Evolutionary conservation across 2,797 vertebrate genomes (phyloP).

Genomic region (Corythornis leucogaster): DNA sequence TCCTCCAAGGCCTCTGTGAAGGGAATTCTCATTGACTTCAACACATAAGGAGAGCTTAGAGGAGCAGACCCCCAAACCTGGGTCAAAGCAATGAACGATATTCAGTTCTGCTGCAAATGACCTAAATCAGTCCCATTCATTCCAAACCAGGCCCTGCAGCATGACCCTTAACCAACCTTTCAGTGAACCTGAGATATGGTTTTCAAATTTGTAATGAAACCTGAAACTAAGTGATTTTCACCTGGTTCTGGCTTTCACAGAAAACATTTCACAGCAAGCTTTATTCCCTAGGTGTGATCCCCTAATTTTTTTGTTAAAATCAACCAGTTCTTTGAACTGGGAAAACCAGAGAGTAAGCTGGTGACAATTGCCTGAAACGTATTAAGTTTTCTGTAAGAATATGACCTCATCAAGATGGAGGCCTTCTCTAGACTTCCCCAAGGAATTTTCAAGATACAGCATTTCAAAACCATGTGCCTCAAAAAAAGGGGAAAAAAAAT

Average conservation of each 20-base stretch:
- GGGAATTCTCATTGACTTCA: slow-evolving; percentile 50
- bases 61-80: slow-evolving; percentile 43
- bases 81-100: slow-evolving; percentile 62
- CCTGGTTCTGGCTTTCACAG: slow-evolving; percentile 62
- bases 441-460: background rate
- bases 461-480: background rate
- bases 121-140: slow-evolving; percentile 68
- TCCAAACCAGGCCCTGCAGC: slow-evolving; percentile 59
- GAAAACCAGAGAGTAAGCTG: background rate
- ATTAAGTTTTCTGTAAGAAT: background rate
- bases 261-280: slow-evolving; percentile 58
- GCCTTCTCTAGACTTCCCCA: background rate
- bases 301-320: slow-evolving; percentile 45
- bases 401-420: background rate
- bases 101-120: slow-evolving; percentile 34
- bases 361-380: background rate
- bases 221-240: slow-evolving; percentile 74
- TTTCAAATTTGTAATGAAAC: slow-evolving; percentile 73
- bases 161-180: slow-evolving; percentile 71
- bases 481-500: background rate
- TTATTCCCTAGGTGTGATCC: slow-evolving; percentile 63
- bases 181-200: slow-evolving; percentile 72
- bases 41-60: slow-evolving; percentile 44
- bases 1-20: slow-evolving; percentile 24
- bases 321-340: background rate